These are phyloP conservation scores for Pseudochirops corinnae DNA, from an alignment of 2,797 vertebrate species.

Conservation along the genomic window DNA sequence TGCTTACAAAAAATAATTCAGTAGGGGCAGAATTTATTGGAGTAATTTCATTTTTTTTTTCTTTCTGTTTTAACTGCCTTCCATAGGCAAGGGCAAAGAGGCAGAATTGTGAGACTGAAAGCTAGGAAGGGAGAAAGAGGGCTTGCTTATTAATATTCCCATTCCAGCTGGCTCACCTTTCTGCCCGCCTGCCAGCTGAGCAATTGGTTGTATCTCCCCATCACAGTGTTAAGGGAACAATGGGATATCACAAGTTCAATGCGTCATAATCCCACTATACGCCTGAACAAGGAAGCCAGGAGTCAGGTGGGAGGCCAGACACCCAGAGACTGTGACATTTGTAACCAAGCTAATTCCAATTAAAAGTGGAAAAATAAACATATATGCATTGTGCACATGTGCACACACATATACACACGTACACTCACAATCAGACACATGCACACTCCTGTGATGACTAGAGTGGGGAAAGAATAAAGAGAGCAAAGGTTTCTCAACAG, in stretches of 20 bases:
- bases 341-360: slow-evolving; percentile 78
- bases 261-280: slow-evolving; percentile 34
- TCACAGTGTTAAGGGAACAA: slow-evolving; percentile 65
- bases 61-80: slow-evolving; percentile 54
- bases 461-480: slow-evolving; percentile 34
- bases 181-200: slow-evolving; percentile 39
- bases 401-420: background rate
- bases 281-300: slow-evolving; percentile 64
- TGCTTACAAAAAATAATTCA: slow-evolving; percentile 33
- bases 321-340: slow-evolving; percentile 76
- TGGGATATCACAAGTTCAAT: slow-evolving; percentile 64
- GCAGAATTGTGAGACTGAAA: background rate
- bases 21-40: background rate
- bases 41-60: slow-evolving; percentile 34
- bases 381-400: background rate
- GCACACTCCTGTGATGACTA: background rate
- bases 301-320: slow-evolving; percentile 75
- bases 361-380: slow-evolving; percentile 33
- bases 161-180: slow-evolving; percentile 30
- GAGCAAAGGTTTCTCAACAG: slow-evolving; percentile 49
- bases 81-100: slow-evolving; percentile 31
- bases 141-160: slow-evolving; percentile 61
- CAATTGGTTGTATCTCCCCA: slow-evolving; percentile 68
- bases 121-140: background rate
- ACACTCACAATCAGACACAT: background rate